phyloP scores from a whole-genome alignment of 2,113 vertebrate species.

The Dendropsophus ebraccatus region DNA sequence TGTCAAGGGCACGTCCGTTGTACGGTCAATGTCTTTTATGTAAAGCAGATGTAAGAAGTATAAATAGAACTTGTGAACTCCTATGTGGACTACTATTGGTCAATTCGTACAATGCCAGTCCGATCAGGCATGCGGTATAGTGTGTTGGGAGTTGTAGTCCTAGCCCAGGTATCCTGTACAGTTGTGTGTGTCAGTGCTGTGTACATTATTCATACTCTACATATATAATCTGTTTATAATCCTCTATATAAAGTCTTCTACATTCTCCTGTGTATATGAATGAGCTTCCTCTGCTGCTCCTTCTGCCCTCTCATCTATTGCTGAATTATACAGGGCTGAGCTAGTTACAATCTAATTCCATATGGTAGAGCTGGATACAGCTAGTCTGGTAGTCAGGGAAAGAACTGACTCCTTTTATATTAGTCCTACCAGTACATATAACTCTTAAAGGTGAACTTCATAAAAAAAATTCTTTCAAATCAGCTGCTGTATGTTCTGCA shows the following conservation, averaged over 20 bases:
- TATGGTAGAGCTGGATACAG: neutral
- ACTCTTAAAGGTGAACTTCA: neutral
- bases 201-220: neutral
- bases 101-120: neutral
- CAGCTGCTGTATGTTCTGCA: no score
- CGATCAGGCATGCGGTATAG: neutral
- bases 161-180: neutral
- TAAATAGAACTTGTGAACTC: neutral
- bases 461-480: no score
- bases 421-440: neutral
- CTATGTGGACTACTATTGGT: no score
- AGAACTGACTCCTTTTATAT: neutral
- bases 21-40: neutral
- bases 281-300: neutral
- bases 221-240: neutral
- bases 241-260: neutral
- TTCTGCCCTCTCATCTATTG: constrained; percentile 6
- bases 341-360: constrained; percentile 5
- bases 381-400: neutral
- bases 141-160: neutral
- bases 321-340: neutral
- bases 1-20: neutral
- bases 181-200: neutral
- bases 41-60: neutral
- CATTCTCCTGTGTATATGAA: neutral